Percentiles rank a stretch among this genome's conserved stretches.
phyloP scores from a whole-genome alignment of 2,797 vertebrate species.

The Rhinichthys osculus region DNA sequence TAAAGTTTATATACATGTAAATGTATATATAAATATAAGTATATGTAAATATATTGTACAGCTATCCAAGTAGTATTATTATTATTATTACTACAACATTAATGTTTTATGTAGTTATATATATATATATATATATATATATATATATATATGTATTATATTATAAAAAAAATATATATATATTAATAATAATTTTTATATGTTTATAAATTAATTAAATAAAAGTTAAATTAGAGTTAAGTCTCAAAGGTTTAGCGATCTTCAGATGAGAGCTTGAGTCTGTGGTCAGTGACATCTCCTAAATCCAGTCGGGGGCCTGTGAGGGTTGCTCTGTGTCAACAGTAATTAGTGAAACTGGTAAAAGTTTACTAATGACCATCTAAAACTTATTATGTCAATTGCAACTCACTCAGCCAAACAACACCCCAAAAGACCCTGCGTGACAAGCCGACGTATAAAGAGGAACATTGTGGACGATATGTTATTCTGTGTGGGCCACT shows the following conservation, averaged over 20 bases:
- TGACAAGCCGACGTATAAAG: background rate
- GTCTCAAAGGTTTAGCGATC: background rate
- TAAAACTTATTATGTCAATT: conserved; percentile 40
- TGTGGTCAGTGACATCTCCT: background rate
- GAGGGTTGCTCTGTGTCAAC: conserved; percentile 27
- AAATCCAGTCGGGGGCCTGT: background rate
- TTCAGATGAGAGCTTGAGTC: background rate
- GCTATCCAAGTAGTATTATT: background rate
- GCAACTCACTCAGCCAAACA: conserved; percentile 32
- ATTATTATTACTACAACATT: no score
- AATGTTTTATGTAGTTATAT: background rate
- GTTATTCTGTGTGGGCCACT: background rate
- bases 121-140: no score
- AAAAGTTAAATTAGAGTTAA: background rate
- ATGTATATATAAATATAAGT: no score
- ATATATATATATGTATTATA: no score
- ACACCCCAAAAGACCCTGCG: background rate
- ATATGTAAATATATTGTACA: background rate
- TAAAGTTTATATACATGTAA: no score
- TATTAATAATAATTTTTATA: no score
- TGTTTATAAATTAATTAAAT: background rate
- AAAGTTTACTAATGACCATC: conserved; percentile 44
- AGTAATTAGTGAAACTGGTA: conserved; percentile 46
- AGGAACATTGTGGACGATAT: background rate
- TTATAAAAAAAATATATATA: no score